A percentile compares a stretch with the other conserved stretches of the same genome.
These are phyloP conservation scores for Polylopha cassiicola DNA, from an alignment of 2,888 invertebrate genomes.

Conservation along the genomic window DNA sequence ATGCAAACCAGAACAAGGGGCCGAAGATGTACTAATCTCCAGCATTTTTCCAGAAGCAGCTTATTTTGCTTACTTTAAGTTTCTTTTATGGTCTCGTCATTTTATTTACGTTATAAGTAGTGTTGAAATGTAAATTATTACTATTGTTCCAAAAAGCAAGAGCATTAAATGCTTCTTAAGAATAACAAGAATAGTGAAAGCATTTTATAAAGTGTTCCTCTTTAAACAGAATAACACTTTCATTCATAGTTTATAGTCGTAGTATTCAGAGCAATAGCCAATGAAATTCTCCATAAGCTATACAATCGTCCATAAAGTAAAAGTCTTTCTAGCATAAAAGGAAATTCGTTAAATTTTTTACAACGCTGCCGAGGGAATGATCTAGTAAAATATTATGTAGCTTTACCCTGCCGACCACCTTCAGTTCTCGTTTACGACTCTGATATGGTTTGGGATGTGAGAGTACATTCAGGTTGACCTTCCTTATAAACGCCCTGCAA, in stretches of 20 bases:
- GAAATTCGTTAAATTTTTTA: conserved; percentile 43
- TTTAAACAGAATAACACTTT: conserved; percentile 16
- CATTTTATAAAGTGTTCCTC: conserved; percentile 13
- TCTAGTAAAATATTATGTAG: conserved; percentile 24
- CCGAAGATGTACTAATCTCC: conserved; percentile 51
- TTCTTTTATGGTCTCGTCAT: conserved; percentile 25
- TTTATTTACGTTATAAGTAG: too few species aligned
- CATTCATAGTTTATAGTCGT: conserved; percentile 17
- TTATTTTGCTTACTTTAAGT: conserved; percentile 42
- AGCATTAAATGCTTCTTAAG: too few species aligned
- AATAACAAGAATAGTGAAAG: conserved; percentile 10
- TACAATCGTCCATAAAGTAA: conserved; percentile 38
- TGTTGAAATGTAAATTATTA: too few species aligned
- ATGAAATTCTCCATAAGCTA: conserved; percentile 1
- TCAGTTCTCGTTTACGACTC: conserved; percentile 6
- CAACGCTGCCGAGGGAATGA: conserved; percentile 36
- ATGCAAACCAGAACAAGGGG: conserved; percentile 34
- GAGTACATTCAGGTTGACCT: conserved; percentile 16
- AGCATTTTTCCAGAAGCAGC: conserved; percentile 45
- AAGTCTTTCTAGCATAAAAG: conserved; percentile 41
- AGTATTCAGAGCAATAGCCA: conserved; percentile 30
- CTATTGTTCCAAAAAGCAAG: too few species aligned
- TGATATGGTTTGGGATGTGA: conserved; percentile 8
- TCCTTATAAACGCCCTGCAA: not conserved
- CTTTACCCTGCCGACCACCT: not conserved